Evolutionary conservation across 1,140 invertebrate species (phyloP).

Genomic region (Drosophila burlai): DNA sequence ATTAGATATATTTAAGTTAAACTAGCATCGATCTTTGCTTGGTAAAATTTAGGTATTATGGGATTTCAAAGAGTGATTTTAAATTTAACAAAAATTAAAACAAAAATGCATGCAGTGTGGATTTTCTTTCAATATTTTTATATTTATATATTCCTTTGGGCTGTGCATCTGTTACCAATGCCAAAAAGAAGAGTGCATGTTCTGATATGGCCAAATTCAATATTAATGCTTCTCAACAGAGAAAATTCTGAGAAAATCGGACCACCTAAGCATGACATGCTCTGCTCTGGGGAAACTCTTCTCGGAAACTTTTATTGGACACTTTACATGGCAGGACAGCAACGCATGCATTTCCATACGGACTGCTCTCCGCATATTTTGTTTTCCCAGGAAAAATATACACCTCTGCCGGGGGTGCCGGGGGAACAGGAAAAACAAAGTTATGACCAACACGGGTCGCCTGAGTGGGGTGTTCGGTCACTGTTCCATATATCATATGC

Average conservation of each 20-base stretch:
- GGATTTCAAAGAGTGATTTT: not conserved
- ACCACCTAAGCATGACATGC: not conserved
- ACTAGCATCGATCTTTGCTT: not conserved
- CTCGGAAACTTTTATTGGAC: conserved; percentile 67
- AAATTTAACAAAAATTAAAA: no score
- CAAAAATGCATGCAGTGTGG: not conserved
- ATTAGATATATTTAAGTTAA: not conserved
- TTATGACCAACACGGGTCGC: conserved; percentile 25
- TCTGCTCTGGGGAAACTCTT: conserved; percentile 12
- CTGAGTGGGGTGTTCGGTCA: conserved; percentile 15
- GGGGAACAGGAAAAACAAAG: conserved; percentile 6
- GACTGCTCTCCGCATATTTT: conserved; percentile 31
- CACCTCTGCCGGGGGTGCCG: not conserved
- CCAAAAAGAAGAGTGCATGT: not conserved
- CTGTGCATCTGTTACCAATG: not conserved
- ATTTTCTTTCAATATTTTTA: not conserved
- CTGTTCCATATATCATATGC: conserved; percentile 56
- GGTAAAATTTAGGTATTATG: not conserved
- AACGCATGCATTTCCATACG: conserved; percentile 42
- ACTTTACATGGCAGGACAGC: conserved; percentile 48
- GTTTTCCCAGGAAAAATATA: no score
- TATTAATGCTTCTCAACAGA: conserved; percentile 8
- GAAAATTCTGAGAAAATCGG: not conserved
- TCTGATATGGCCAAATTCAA: conserved; percentile 1
- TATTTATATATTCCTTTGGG: not conserved